Evolutionary conservation across 2,797 vertebrate genomes (phyloP), one percentile per base, ranked within the genome.

Genomic region (Coranthus polyacanthus): DNA sequence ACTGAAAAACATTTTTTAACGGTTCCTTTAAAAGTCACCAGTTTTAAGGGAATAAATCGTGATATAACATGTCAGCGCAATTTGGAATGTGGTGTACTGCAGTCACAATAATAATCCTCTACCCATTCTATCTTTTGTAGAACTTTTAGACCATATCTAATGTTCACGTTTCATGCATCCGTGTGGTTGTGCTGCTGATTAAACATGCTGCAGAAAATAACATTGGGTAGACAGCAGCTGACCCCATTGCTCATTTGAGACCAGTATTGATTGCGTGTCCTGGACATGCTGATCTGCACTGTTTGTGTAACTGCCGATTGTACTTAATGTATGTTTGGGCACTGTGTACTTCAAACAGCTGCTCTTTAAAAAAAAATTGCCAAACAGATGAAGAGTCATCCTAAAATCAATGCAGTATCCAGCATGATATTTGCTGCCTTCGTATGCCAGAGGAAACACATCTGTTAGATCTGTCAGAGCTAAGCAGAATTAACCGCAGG

Each of bases 241-340:
- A 43, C n/a, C 20, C 12, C 17, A 18, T 24, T 57, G 38, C 64
- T 52, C 24, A 29, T 65, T 73, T 54, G 7, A 68, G 50, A 59
- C 6, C 2, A 12, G 12, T 72, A 69, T 76, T 71, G 75, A 85
- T 86, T 75, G 58, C 44, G 36, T 68, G 24, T 37, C 43, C 9
- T 36, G 16, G 44, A 32, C 42, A 10, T 57, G 63, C 21, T 50
- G 22, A 54, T 60, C 66, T 60, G 36, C 46, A 6, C 49, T 47
- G 49, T 54, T 67, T 62, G 37, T 56, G 4, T 60, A 68, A 75
- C 52, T 13, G 39, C 13, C 21, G 2, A 4, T 36, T 29, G 12
- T 49, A 36, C 34, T 46, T 52, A 3, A n/a, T 42, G 53, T 34
- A 38, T 52, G 44, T 68, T 64, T 18, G 42, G 47, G 9, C 29